Evolutionary conservation across 2,113 vertebrate species (phyloP), one percentile per base, ranked within the genome.

Genomic region (Dicaeum eximium): DNA sequence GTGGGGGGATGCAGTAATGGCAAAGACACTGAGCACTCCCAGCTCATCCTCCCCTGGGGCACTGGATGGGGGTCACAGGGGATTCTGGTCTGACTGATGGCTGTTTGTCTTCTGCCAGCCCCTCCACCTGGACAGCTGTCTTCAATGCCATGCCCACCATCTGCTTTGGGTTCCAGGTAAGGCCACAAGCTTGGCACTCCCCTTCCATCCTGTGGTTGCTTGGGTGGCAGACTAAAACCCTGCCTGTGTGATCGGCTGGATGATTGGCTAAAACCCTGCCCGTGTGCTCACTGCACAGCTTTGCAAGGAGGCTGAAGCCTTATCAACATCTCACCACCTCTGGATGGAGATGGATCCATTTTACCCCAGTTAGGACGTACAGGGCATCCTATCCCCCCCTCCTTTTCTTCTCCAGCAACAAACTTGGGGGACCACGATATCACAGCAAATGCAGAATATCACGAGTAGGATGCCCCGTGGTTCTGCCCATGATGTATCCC

Each of bases 81-180:
- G 8, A 4, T 14, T 45, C 30, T 57, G 62, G 3, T 83, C 42
- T 95, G 58, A 93, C 66, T 1, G 1, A 37, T 27, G 42, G 64
- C 19, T 73, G 48, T 45, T 97, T 95, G 73, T 93, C 89, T 97
- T 90, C 94, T 93, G 40, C 24, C 97, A 99, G 99, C 88, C 98
- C 99, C 33, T 96, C 98, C 78, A 99, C 98, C 44, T 99, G 99
- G 99, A 98, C 98, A 13, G 98, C 99, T 0, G 97, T 99, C 93
- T 99, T 99, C 97, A 99, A 99, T 28, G 99, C 99, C 53, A 98
- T 99, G 98, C 99, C 99, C 92, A 99, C 99, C 96, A 99, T 99
- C 93, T 99, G 99, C 98, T 99, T 99, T 50, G 99, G 99, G 78
- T 99, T 99, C 96, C 99, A 99, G 99, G 99, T 99, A 98, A 74